A percentile compares a stretch with the other conserved stretches of the same genome.
phyloP scores from a whole-genome alignment of 2,888 invertebrate genomes.

The Oeneis ivallda region DNA sequence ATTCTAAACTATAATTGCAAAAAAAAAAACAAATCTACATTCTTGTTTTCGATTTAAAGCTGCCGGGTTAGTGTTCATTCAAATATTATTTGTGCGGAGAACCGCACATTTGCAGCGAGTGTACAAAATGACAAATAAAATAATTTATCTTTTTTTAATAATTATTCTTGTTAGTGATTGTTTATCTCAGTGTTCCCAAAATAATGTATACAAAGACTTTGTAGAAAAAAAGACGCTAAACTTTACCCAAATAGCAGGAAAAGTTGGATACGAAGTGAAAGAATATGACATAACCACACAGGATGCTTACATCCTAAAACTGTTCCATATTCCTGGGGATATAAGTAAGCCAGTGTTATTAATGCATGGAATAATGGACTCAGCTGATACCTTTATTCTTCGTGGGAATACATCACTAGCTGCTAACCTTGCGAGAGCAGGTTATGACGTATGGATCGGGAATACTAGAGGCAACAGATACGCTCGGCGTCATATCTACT shows the following conservation, averaged over 20 bases:
- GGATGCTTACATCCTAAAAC: slow-evolving; percentile 50
- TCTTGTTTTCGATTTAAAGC: too few relatives aligned
- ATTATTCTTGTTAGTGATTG: not conserved
- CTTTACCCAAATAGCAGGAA: slow-evolving; percentile 40
- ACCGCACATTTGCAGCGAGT: not conserved
- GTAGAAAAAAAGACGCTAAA: slow-evolving; percentile 20
- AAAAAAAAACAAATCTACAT: too few relatives aligned
- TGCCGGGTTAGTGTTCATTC: not conserved
- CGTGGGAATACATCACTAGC: slow-evolving; percentile 48
- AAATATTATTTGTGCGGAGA: not conserved
- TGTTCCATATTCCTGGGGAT: slow-evolving; percentile 48
- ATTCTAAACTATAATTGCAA: too few relatives aligned
- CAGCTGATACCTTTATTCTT: slow-evolving; percentile 50
- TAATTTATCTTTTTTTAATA: not conserved
- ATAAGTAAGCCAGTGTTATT: slow-evolving; percentile 44
- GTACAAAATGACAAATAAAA: not conserved
- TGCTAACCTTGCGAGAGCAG: slow-evolving; percentile 62
- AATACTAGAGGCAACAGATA: slow-evolving; percentile 82
- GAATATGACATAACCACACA: slow-evolving; percentile 45
- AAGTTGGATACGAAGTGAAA: slow-evolving; percentile 40
- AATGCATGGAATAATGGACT: slow-evolving; percentile 51
- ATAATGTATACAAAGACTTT: not conserved
- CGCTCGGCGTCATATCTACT: slow-evolving; percentile 71
- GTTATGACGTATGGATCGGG: slow-evolving; percentile 69
- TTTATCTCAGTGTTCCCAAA: slow-evolving; percentile 2